A percentile compares a stretch with the other conserved stretches of the same genome.
These are phyloP conservation scores for Deilephila elpenor DNA, from an alignment of 2,888 invertebrate species.

Conservation along the genomic window DNA sequence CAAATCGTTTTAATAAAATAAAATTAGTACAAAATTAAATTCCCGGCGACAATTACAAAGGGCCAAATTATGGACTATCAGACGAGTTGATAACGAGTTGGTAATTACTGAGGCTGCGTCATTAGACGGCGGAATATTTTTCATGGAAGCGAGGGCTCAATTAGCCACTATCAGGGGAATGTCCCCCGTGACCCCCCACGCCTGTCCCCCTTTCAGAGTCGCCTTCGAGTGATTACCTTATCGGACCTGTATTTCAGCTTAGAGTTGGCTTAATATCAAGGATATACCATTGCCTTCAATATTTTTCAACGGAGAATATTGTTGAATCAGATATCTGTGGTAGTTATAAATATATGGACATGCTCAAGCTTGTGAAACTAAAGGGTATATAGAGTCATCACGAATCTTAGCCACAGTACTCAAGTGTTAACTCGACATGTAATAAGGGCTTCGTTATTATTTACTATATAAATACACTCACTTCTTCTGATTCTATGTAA, in stretches of 20 bases:
- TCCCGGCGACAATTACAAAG: not conserved
- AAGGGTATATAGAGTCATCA: no score
- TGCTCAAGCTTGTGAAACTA: no score
- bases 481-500: no score
- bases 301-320: no score
- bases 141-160: not conserved
- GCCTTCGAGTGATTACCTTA: not conserved
- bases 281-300: not conserved
- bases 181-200: no score
- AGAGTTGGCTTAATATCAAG: not conserved
- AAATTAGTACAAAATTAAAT: slow-evolving; percentile 12
- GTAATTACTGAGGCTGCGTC: not conserved
- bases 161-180: slow-evolving; percentile 11
- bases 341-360: no score
- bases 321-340: no score
- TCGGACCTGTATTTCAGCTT: not conserved
- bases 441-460: no score
- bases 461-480: no score
- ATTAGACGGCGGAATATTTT: not conserved
- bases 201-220: not conserved
- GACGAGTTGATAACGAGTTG: slow-evolving; percentile 13
- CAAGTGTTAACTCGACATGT: no score
- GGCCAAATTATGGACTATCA: not conserved
- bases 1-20: not conserved
- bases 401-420: no score